phyloP scores from a whole-genome alignment of 2,888 invertebrate genomes.

The Noctuana brunneofusca region DNA sequence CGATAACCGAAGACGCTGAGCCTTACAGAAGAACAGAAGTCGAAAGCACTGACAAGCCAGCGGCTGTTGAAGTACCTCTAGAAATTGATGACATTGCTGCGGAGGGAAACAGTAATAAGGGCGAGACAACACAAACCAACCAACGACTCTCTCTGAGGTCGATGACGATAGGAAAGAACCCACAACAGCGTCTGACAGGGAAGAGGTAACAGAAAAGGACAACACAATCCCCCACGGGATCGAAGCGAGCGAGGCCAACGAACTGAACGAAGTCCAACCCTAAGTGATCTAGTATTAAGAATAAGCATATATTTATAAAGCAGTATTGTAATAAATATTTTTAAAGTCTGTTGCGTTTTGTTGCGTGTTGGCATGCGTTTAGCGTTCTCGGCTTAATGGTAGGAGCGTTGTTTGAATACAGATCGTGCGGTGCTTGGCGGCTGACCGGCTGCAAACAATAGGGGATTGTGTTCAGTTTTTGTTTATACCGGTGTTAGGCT shows the following conservation, averaged over 20 bases:
- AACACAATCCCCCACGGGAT: slow-evolving; percentile 66
- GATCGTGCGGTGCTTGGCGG: slow-evolving; percentile 46
- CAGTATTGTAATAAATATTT: slow-evolving; percentile 78
- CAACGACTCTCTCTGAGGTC: slow-evolving; percentile 37
- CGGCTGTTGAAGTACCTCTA: slow-evolving; percentile 14
- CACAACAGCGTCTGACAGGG: slow-evolving; percentile 57
- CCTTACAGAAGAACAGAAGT: slow-evolving; percentile 49
- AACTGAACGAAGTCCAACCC: slow-evolving; percentile 51
- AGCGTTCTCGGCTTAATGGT: slow-evolving; percentile 48
- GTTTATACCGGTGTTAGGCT: slow-evolving; percentile 31
- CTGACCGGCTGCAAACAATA: slow-evolving; percentile 54
- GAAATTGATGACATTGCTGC: slow-evolving; percentile 15
- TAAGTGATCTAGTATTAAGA: slow-evolving; percentile 70
- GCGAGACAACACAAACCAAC: slow-evolving; percentile 34
- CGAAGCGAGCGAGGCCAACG: slow-evolving; percentile 48
- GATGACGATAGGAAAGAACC: slow-evolving; percentile 60
- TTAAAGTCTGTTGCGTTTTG: slow-evolving; percentile 61
- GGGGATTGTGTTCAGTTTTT: slow-evolving; percentile 44
- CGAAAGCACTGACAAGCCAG: slow-evolving; percentile 33
- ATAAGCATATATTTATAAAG: slow-evolving; percentile 69
- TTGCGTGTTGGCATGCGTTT: slow-evolving; percentile 53
- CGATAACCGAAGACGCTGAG: slow-evolving; percentile 60
- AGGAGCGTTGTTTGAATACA: slow-evolving; percentile 52
- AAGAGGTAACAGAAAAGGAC: slow-evolving; percentile 63
- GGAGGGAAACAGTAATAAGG: slow-evolving; percentile 26